Base-by-base conservation (phyloP, 2,888 invertebrate species). In the Chymomyza procnemis region DNA sequence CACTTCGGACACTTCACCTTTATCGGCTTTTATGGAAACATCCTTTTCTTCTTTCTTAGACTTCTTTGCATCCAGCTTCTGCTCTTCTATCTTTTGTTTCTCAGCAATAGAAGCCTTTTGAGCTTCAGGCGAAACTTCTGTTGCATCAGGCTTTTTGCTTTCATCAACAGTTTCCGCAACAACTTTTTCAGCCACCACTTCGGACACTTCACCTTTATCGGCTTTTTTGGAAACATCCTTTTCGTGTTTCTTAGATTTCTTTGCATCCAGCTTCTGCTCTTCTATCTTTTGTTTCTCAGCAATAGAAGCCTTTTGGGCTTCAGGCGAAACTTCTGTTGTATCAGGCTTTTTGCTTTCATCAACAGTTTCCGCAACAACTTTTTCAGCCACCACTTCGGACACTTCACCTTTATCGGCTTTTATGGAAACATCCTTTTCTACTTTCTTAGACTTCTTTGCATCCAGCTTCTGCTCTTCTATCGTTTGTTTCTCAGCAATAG, bases 271-370 rank as follows among this genome's bases (percentile, higher is more conserved):
- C 14, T 3, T 67, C 21, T 47, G 72, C 66, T 69, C 72, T 66
- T 86, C 78, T 12, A 73, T 74, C 68, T 81, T 61, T 19, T 63
- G 67, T 21, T 61, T 57, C 0, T 78, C 74, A 64, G 67, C 64
- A 6, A 56, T 41, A 19, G 71, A 55, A 0, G 52, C 58, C 22
- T 57, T 66, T 21, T 41, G 19, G 21, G 63, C n/a, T 18, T 70
- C 57, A 1, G 19, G 1, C 21, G 62, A 34, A 12, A 54, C 21
- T n/a, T 50, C 59, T 16, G 57, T 47, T 2, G 9, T 21, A 46
- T 66, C 0, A 46, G 3, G 30, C 2, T 68, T 71, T 26, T 26
- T 21, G 0, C 19, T 46, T 48, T 60, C 64, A 50, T 74, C 69
- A 0, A 58, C 2, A 14, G 62, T 61, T 55, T 72, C 70, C 9